Evolutionary conservation across 2,888 invertebrate genomes (phyloP).

Genomic region (Flabesymbios commensalis): DNA sequence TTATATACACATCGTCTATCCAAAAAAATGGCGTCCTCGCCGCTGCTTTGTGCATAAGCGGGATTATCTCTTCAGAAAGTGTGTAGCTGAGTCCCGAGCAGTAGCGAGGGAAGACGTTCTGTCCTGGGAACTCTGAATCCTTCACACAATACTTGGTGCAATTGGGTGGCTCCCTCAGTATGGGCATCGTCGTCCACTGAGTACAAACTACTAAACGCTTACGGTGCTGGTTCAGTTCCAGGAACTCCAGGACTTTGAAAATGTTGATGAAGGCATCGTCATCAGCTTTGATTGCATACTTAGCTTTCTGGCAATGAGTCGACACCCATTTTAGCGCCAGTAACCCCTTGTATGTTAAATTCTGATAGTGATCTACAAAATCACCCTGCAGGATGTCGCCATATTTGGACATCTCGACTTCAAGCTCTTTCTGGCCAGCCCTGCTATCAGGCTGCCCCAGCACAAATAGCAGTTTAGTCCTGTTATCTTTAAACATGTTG

Average conservation of each 20-base stretch:
- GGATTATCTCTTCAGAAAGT: conserved; percentile 41
- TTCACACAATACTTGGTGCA: conserved; percentile 37
- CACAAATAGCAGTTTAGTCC: conserved; percentile 34
- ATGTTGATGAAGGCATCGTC: conserved; percentile 43
- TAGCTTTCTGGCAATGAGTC: conserved; percentile 35
- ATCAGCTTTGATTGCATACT: conserved; percentile 38
- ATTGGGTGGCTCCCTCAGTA: conserved; percentile 31
- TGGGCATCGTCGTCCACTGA: conserved; percentile 37
- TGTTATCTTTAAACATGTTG: conserved; percentile 22
- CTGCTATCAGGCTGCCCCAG: conserved; percentile 31
- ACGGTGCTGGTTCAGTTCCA: conserved; percentile 4
- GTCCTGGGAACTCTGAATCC: conserved; percentile 30
- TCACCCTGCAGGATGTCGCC: conserved; percentile 44
- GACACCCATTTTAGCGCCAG: conserved; percentile 42
- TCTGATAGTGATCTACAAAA: conserved; percentile 40
- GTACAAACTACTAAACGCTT: conserved; percentile 28
- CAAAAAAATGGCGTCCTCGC: conserved; percentile 40
- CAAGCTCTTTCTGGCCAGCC: conserved; percentile 22
- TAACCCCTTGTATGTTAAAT: conserved; percentile 42
- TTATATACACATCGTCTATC: conserved; percentile 54
- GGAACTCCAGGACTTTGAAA: conserved; percentile 23
- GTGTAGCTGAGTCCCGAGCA: conserved; percentile 50
- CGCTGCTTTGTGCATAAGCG: conserved; percentile 42
- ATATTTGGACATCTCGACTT: conserved; percentile 30
- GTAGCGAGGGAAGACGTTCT: conserved; percentile 42